These are phyloP conservation scores for Xylota sylvarum DNA, from an alignment of 2,888 invertebrate species.

Conservation along the genomic window DNA sequence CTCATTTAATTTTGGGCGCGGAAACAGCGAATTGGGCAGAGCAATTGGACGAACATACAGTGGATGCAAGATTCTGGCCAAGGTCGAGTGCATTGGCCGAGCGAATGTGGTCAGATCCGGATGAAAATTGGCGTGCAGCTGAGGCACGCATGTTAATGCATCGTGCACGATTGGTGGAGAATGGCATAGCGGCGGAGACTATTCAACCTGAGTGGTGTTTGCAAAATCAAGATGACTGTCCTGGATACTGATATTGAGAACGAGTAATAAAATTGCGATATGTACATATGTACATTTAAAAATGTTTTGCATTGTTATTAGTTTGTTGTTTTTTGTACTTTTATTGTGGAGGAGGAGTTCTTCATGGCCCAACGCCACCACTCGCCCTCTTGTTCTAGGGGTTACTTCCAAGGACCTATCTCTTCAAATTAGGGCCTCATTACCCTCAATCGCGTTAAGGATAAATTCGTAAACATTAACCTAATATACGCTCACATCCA, in stretches of 20 bases:
- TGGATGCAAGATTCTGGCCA: slow-evolving; percentile 91
- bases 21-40: slow-evolving; percentile 94
- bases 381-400: no score
- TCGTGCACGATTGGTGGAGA: slow-evolving; percentile 88
- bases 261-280: not conserved
- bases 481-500: no score
- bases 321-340: no score
- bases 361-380: no score
- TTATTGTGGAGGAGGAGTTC: no score
- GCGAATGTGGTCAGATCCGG: slow-evolving; percentile 91
- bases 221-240: slow-evolving; percentile 90
- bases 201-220: slow-evolving; percentile 92
- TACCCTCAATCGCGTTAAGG: no score
- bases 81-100: slow-evolving; percentile 92
- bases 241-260: slow-evolving; percentile 67
- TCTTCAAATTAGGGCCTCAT: no score
- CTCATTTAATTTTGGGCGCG: slow-evolving; percentile 86
- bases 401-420: no score
- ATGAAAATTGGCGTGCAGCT: slow-evolving; percentile 87
- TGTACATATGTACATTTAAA: no score
- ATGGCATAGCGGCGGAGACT: slow-evolving; percentile 88
- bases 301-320: no score
- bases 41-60: slow-evolving; percentile 88
- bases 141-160: slow-evolving; percentile 88
- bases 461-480: no score